Evolutionary conservation across 1,140 invertebrate species (phyloP).

Genomic region (Temnothorax nylanderi): DNA sequence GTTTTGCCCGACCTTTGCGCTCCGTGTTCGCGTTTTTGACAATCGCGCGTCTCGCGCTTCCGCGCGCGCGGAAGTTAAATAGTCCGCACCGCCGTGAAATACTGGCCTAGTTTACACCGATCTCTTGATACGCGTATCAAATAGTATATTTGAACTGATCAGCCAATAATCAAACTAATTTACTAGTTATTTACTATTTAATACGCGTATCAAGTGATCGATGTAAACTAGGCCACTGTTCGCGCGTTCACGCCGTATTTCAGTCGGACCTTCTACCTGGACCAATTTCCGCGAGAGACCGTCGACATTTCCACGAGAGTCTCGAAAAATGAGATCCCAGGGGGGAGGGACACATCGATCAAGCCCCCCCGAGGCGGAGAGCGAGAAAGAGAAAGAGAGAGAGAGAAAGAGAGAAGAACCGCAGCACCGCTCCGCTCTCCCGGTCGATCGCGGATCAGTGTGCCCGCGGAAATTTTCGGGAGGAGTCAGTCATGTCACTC

Average conservation of each 20-base stretch:
- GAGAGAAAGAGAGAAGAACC: constrained; percentile 32
- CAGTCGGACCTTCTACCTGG: background rate
- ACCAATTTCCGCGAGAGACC: background rate
- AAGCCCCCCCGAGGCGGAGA: constrained; percentile 75
- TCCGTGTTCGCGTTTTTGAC: background rate
- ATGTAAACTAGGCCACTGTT: too few species aligned
- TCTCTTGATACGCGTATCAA: too few species aligned
- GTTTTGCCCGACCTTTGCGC: background rate
- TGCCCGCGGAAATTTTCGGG: constrained; percentile 81
- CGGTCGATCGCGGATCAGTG: constrained; percentile 82
- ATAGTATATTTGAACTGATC: too few species aligned
- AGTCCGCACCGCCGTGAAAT: background rate
- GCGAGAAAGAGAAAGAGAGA: background rate
- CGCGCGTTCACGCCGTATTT: background rate
- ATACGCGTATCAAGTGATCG: too few species aligned
- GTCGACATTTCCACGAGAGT: background rate
- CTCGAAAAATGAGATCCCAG: background rate
- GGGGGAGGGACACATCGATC: constrained; percentile 80
- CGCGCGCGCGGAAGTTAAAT: background rate
- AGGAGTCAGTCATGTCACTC: constrained; percentile 76
- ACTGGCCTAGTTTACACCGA: too few species aligned
- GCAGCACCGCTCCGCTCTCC: constrained; percentile 70
- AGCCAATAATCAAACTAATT: too few species aligned
- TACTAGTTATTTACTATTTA: too few species aligned
- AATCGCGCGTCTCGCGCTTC: background rate